Evolutionary conservation across 2,797 vertebrate genomes (phyloP).

Genomic region (Notolabrus celidotus): DNA sequence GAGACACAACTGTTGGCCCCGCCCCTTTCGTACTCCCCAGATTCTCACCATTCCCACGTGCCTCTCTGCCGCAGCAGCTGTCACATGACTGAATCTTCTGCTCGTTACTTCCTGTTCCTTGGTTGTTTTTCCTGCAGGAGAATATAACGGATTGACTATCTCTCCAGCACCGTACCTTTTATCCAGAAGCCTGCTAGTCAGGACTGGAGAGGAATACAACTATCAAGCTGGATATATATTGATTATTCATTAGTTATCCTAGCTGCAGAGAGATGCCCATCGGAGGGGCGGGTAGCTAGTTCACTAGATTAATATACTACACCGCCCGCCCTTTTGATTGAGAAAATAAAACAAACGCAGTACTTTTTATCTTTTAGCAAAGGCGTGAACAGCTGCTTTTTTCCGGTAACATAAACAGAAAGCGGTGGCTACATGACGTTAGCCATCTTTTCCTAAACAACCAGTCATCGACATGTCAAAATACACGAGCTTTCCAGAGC

Average conservation of each 20-base stretch:
- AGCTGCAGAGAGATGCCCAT: constrained; percentile 41
- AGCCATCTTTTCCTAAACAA: not conserved
- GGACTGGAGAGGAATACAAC: not conserved
- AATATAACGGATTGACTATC: constrained; percentile 4
- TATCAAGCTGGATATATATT: not conserved
- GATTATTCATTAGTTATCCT: not conserved
- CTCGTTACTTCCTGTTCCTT: constrained; percentile 58
- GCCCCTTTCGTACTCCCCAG: not conserved
- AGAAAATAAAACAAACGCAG: constrained; percentile 17
- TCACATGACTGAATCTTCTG: constrained; percentile 70
- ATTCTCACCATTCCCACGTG: constrained; percentile 63
- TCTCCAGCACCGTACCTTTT: not conserved
- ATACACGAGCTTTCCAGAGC: constrained; percentile 83
- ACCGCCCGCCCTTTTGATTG: constrained; percentile 5
- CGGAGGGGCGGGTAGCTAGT: constrained; percentile 30
- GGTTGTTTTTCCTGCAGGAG: constrained; percentile 40
- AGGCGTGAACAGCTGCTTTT: not conserved
- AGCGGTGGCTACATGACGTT: constrained; percentile 30
- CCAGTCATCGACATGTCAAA: constrained; percentile 75
- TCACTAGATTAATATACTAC: constrained; percentile 1
- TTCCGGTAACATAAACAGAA: not conserved
- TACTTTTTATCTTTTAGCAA: not conserved
- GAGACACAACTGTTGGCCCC: not conserved
- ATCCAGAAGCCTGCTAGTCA: not conserved
- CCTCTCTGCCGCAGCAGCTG: constrained; percentile 69